phyloP scores from a whole-genome alignment of 2,797 vertebrate species.

The Malacoctenus gilli region DNA sequence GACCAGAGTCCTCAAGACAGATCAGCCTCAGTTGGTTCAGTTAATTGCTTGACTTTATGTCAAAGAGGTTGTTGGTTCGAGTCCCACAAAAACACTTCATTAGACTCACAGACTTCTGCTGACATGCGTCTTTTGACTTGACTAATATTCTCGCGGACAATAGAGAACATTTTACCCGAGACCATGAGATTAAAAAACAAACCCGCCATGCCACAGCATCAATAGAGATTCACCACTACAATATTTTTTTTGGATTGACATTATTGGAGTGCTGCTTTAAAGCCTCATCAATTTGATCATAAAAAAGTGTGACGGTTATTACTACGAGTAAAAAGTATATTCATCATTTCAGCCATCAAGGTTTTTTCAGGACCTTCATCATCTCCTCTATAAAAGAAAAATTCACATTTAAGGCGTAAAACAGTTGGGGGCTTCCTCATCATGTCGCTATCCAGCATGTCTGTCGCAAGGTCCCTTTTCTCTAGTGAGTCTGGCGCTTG shows the following conservation, averaged over 20 bases:
- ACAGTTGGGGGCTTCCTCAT: conserved; percentile 36
- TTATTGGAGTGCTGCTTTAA: conserved; percentile 26
- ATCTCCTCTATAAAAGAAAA: conserved; percentile 48
- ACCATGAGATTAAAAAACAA: too few relatives aligned
- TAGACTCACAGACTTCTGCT: too few relatives aligned
- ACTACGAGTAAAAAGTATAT: neutral
- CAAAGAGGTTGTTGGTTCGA: too few relatives aligned
- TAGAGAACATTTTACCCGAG: too few relatives aligned
- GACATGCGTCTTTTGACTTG: too few relatives aligned
- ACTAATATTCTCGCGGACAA: too few relatives aligned
- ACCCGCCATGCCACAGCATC: neutral
- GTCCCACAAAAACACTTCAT: too few relatives aligned
- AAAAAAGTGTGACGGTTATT: neutral
- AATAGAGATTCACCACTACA: neutral
- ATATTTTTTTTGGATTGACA: neutral
- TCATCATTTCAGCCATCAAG: conserved; percentile 1
- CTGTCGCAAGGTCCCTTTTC: conserved; percentile 54
- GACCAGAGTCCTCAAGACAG: too few relatives aligned
- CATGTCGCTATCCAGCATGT: too few relatives aligned
- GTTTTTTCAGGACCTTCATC: conserved; percentile 72
- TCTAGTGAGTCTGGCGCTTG: conserved; percentile 49
- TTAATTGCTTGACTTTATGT: too few relatives aligned
- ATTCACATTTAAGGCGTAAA: neutral
- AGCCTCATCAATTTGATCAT: neutral
- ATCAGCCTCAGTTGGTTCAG: too few relatives aligned